phyloP scores from a whole-genome alignment of 2,797 vertebrate species.

The Menidia menidia region DNA sequence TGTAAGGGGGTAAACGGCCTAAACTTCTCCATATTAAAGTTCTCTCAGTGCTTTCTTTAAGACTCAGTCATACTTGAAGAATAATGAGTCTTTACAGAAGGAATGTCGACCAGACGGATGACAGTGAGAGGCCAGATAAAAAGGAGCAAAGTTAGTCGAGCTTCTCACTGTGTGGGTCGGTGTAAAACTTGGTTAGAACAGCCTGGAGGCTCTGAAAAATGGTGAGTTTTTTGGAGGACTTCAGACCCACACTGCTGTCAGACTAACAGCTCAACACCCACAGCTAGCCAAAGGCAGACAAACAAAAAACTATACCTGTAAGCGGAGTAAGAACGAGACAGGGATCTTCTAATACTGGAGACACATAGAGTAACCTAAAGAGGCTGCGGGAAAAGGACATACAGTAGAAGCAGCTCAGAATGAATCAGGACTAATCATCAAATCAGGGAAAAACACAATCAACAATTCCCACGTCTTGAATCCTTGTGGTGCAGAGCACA shows the following conservation, averaged over 20 bases:
- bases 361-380: slow-evolving; percentile 1
- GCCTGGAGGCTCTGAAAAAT: slow-evolving; percentile 27
- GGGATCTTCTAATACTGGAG: slow-evolving; percentile 1
- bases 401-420: slow-evolving; percentile 49
- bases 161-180: slow-evolving; percentile 30
- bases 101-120: slow-evolving; percentile 12
- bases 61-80: slow-evolving; percentile 2
- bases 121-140: slow-evolving; percentile 8
- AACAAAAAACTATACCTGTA: slow-evolving; percentile 30
- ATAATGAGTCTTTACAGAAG: slow-evolving; percentile 10
- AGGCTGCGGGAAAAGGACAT: slow-evolving; percentile 14
- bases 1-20: too few species aligned
- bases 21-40: too few species aligned
- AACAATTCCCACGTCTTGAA: slow-evolving; percentile 57
- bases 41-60: background rate
- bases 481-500: slow-evolving; percentile 34
- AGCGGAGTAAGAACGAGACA: slow-evolving; percentile 16
- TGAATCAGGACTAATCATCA: slow-evolving; percentile 56
- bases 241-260: slow-evolving; percentile 24
- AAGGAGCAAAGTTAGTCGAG: slow-evolving; percentile 12
- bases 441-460: slow-evolving; percentile 39
- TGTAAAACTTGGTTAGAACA: slow-evolving; percentile 39
- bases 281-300: slow-evolving; percentile 24
- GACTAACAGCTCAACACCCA: slow-evolving; percentile 48
- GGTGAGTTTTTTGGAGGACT: slow-evolving; percentile 37